These are phyloP conservation scores for Myodes glareolus DNA, from an alignment of 2,113 vertebrate species.

Conservation along the genomic window DNA sequence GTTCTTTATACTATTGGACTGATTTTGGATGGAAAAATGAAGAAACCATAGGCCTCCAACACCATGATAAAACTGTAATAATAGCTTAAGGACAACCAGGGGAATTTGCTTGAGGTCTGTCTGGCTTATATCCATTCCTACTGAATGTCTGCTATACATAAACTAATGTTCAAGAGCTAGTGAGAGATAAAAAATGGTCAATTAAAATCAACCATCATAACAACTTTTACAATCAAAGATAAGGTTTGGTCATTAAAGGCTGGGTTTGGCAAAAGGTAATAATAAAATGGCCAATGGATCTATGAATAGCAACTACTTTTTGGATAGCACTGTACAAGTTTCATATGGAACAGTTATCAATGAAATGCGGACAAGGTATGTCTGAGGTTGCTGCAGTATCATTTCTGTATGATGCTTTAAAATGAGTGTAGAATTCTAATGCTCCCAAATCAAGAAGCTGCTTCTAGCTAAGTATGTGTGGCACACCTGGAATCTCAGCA, in stretches of 20 bases:
- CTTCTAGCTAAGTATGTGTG: not conserved
- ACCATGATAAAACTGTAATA: not conserved
- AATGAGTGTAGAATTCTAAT: not conserved
- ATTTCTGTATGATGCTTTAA: constrained; percentile 30
- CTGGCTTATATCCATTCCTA: not conserved
- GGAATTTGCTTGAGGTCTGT: not conserved
- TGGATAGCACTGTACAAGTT: not conserved
- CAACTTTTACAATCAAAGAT: not conserved
- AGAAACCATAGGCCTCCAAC: not conserved
- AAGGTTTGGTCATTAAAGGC: not conserved
- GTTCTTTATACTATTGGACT: not conserved
- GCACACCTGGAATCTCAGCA: not conserved
- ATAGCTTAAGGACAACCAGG: not conserved
- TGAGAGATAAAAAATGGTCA: not conserved
- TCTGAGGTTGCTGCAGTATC: not conserved
- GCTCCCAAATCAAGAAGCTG: not conserved
- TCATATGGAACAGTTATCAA: not conserved
- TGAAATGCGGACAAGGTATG: not conserved
- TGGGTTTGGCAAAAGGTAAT: not conserved
- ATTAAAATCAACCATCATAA: not conserved
- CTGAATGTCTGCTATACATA: not conserved
- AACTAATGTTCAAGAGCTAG: not conserved
- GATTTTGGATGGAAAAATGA: not conserved
- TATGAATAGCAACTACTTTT: constrained; percentile 30
- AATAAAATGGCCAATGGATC: not conserved